Evolutionary conservation across 2,113 vertebrate genomes (phyloP).

Genomic region (Micronycteris hirsuta): DNA sequence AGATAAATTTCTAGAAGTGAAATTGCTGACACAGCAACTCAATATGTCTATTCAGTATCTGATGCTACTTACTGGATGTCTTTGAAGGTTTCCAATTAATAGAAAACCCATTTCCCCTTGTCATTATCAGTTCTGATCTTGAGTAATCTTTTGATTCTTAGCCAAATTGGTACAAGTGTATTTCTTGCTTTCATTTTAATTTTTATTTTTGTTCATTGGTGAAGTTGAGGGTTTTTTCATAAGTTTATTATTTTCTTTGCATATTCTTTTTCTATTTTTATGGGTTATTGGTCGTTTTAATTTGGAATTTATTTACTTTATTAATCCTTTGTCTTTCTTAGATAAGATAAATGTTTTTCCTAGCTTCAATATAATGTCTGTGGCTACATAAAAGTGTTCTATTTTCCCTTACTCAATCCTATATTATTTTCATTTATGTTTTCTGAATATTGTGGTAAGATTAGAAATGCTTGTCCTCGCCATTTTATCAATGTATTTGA

Average conservation of each 20-base stretch:
- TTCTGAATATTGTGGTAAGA: not conserved
- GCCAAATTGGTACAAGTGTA: not conserved
- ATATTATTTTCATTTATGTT: not conserved
- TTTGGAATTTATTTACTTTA: slow-evolving; percentile 1
- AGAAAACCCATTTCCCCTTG: not conserved
- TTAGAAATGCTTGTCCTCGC: not conserved
- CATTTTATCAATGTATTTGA: not conserved
- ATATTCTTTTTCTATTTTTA: not conserved
- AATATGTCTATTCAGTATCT: not conserved
- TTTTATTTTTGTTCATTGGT: not conserved
- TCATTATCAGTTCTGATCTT: not conserved
- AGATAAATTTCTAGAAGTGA: not conserved
- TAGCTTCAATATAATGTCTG: not conserved
- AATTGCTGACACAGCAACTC: not conserved
- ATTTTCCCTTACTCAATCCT: not conserved
- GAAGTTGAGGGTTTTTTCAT: not conserved
- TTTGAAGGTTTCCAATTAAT: not conserved
- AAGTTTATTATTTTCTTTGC: not conserved
- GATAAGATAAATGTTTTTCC: not conserved
- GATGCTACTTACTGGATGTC: not conserved
- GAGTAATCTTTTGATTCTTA: slow-evolving; percentile 21
- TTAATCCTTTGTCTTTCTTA: not conserved
- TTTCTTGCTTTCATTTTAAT: not conserved
- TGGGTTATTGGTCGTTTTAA: not conserved
- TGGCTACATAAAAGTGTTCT: not conserved